Evolutionary conservation across 2,888 invertebrate species (phyloP).

Genomic region (Chymomyza fuscimana): DNA sequence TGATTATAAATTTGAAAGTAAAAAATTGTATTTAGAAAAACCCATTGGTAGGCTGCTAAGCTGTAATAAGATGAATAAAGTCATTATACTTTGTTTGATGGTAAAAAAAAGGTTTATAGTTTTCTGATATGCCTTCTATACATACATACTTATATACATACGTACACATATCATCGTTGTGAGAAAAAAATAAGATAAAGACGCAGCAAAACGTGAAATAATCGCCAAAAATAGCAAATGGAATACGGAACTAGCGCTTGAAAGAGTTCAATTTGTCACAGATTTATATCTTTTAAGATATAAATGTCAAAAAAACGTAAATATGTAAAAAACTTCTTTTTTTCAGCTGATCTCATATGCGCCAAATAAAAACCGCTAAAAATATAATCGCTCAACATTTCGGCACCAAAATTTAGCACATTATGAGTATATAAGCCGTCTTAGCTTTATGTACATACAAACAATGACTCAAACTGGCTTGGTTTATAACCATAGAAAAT

Average conservation of each 20-base stretch:
- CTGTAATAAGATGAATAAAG: conserved; percentile 9
- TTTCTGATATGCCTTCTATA: too few species aligned
- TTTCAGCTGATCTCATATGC: neutral
- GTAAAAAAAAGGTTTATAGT: too few species aligned
- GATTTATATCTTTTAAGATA: too few species aligned
- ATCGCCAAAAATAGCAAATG: neutral
- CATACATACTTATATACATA: too few species aligned
- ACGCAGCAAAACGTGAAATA: too few species aligned
- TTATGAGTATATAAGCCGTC: neutral
- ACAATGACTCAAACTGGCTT: neutral
- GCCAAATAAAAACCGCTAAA: neutral
- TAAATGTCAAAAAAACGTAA: too few species aligned
- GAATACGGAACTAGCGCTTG: conserved; percentile 30
- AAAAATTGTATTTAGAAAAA: neutral
- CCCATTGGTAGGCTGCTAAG: too few species aligned
- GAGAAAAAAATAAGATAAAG: too few species aligned
- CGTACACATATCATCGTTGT: too few species aligned
- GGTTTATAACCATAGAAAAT: neutral
- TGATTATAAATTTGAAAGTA: conserved; percentile 1
- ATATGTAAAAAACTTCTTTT: neutral
- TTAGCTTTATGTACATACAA: neutral
- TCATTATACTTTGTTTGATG: neutral
- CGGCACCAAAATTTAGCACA: neutral
- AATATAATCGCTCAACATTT: neutral
- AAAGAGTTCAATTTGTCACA: too few species aligned